Evolutionary conservation across 2,797 vertebrate species (phyloP).

Genomic region (Scolopax rusticola): DNA sequence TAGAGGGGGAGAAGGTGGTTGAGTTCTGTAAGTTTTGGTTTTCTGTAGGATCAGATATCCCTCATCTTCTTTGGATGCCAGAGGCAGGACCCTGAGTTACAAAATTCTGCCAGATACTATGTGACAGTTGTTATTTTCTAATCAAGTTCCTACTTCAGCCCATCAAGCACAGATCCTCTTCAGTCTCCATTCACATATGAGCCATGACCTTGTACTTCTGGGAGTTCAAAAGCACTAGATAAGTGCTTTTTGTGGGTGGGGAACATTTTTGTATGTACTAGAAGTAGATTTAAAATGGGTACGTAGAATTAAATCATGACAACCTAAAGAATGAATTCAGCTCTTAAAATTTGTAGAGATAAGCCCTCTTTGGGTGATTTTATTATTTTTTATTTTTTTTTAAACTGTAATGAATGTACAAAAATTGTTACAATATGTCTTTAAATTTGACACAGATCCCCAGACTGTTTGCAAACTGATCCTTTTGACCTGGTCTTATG

Average conservation of each 20-base stretch:
- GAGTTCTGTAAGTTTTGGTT: not conserved
- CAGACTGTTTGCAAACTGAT: not conserved
- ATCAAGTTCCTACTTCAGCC: not conserved
- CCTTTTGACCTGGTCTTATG: not conserved
- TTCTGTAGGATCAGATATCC: not conserved
- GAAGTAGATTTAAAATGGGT: not conserved
- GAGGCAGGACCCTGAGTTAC: not conserved
- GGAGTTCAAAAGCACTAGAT: not conserved
- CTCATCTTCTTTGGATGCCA: not conserved
- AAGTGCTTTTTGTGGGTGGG: not conserved
- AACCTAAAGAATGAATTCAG: not conserved
- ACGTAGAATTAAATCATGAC: not conserved
- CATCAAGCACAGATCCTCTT: not conserved
- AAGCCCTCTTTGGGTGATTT: not conserved
- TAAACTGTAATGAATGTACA: not conserved
- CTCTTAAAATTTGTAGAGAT: not conserved
- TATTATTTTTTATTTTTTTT: not conserved
- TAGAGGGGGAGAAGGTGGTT: not conserved
- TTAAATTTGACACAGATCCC: not conserved
- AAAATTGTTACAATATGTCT: not conserved
- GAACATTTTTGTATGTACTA: accelerated
- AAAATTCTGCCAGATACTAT: not conserved
- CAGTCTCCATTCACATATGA: not conserved
- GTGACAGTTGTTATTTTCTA: not conserved
- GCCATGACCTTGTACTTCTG: not conserved